These are phyloP conservation scores for Pachliopta kotzebuea DNA, from an alignment of 2,888 invertebrate species.

Conservation along the genomic window DNA sequence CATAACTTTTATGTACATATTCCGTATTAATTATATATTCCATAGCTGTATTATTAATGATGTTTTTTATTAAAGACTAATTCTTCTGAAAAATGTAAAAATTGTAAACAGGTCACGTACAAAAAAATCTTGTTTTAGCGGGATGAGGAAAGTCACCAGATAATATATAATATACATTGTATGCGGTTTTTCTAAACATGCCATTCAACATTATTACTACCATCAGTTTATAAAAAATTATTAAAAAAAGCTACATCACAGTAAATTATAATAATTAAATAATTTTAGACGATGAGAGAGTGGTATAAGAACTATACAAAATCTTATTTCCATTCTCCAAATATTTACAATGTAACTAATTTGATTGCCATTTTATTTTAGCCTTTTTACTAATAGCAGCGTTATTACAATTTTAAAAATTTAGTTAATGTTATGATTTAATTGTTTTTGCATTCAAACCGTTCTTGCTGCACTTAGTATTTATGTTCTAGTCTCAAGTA, in stretches of 20 bases:
- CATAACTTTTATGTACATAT: no score
- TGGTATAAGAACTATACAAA: no score
- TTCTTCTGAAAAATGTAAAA: no score
- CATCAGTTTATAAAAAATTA: not conserved
- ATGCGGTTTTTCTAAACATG: constrained; percentile 2
- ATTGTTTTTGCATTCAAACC: not conserved
- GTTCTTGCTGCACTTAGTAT: not conserved
- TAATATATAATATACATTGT: constrained; percentile 4
- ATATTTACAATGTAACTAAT: no score
- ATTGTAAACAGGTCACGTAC: not conserved
- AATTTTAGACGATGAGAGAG: no score
- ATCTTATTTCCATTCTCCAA: no score
- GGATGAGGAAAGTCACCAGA: constrained; percentile 11
- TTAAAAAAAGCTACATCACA: not conserved
- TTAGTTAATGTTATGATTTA: not conserved
- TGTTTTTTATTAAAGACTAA: no score
- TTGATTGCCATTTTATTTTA: no score
- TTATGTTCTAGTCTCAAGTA: constrained; percentile 34
- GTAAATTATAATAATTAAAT: not conserved
- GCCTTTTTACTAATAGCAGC: no score
- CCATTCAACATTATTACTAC: not conserved
- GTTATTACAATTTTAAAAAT: no score
- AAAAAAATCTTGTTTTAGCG: constrained; percentile 5
- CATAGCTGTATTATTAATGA: no score
- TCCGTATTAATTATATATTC: no score